Evolutionary conservation across 1,140 invertebrate genomes (phyloP).

Genomic region (Manduca sexta): DNA sequence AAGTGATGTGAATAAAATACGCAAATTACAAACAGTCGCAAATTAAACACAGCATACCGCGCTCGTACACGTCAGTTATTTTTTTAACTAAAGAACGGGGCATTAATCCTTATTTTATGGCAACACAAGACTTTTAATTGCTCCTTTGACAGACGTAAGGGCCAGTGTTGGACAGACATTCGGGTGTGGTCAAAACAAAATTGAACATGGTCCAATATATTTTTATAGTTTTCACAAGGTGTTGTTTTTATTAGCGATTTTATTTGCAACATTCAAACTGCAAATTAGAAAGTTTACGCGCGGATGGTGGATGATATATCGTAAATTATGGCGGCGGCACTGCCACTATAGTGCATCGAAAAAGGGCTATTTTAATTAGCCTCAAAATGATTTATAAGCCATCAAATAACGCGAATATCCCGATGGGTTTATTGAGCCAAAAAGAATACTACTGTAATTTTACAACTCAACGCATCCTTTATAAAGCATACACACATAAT

Average conservation of each 20-base stretch:
- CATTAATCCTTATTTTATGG: constrained; percentile 56
- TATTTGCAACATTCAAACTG: constrained; percentile 36
- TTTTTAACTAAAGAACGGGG: constrained; percentile 26
- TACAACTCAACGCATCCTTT: no score
- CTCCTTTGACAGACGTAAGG: constrained; percentile 56
- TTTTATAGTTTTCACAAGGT: constrained; percentile 62
- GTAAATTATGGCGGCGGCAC: constrained; percentile 61
- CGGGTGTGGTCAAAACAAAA: constrained; percentile 58
- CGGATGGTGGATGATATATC: constrained; percentile 46
- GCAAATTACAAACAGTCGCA: no score
- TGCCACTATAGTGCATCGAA: constrained; percentile 32
- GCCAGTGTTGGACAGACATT: constrained; percentile 31
- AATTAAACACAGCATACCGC: no score
- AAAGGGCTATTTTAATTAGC: constrained; percentile 62
- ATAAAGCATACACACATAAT: no score
- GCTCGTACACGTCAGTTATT: constrained; percentile 7
- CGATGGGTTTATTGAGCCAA: background rate
- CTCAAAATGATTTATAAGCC: constrained; percentile 53
- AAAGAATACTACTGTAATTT: no score
- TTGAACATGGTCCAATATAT: constrained; percentile 56
- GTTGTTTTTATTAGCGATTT: constrained; percentile 60
- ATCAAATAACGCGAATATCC: constrained; percentile 42
- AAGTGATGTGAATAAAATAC: no score
- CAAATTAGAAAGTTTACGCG: constrained; percentile 69
- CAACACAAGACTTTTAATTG: constrained; percentile 61